phyloP scores from a whole-genome alignment of 2,113 vertebrate species.

The Hirundichthys speculiger region DNA sequence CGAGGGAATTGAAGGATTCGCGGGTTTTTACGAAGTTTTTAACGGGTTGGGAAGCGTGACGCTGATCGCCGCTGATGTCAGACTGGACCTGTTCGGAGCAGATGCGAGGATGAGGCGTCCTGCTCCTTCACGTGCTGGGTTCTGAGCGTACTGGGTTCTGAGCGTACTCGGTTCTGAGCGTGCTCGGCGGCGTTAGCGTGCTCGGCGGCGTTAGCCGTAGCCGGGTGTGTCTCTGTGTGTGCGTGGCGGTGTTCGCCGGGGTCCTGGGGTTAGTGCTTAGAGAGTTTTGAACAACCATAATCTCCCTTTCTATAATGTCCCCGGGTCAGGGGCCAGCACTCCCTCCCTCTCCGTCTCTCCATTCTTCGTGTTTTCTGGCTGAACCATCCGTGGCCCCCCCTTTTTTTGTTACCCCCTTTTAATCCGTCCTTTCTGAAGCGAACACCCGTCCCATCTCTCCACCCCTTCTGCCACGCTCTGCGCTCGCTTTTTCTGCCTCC shows the following conservation, averaged over 20 bases:
- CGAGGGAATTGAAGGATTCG: no score
- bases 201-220: no score
- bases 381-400: conserved; percentile 57
- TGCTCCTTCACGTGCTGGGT: no score
- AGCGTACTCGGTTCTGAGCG: no score
- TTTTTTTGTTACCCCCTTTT: conserved; percentile 26
- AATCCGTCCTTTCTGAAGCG: conserved; percentile 58
- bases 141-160: no score
- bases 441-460: conserved; percentile 63
- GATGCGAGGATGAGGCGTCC: no score
- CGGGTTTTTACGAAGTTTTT: no score
- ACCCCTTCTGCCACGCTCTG: conserved; percentile 69
- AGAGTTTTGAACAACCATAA: conserved; percentile 84
- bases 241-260: conserved; percentile 71
- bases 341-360: conserved; percentile 53
- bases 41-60: no score
- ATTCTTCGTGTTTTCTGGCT: conserved; percentile 72
- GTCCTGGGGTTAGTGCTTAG: conserved; percentile 83
- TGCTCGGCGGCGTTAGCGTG: no score
- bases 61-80: no score
- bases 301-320: conserved; percentile 82
- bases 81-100: no score
- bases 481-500: conserved; percentile 66
- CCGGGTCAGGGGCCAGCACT: conserved; percentile 80
- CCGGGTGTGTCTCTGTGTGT: conserved; percentile 61